Evolutionary conservation across 1,140 invertebrate species (phyloP).

Genomic region (Geopemphigus sp.): DNA sequence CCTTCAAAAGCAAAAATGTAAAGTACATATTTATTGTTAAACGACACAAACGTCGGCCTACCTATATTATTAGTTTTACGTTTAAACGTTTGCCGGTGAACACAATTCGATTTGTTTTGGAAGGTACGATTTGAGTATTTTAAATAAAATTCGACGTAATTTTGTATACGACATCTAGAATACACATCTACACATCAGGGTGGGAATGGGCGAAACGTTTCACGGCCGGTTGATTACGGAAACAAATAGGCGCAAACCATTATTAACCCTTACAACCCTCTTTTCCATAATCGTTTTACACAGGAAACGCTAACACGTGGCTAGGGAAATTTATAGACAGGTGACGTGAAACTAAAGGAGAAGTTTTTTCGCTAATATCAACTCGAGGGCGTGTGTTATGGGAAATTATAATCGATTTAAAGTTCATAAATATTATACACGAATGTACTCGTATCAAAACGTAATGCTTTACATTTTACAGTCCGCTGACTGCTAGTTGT

Average conservation of each 20-base stretch:
- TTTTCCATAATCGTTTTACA: conserved; percentile 42
- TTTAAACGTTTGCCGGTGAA: too few species aligned
- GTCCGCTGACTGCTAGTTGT: too few species aligned
- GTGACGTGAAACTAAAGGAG: conserved; percentile 33
- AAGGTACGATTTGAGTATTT: too few species aligned
- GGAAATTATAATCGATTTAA: conserved; percentile 25
- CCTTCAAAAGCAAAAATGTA: too few species aligned
- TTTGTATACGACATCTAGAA: conserved; percentile 15
- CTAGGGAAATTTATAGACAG: conserved; percentile 46
- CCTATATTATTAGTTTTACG: too few species aligned
- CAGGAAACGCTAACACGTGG: conserved; percentile 46
- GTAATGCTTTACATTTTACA: too few species aligned
- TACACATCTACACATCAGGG: conserved; percentile 20
- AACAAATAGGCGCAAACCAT: conserved; percentile 26
- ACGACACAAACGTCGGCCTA: too few species aligned
- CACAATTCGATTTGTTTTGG: too few species aligned
- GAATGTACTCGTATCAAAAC: background rate
- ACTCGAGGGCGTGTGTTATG: conserved; percentile 22
- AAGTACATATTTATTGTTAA: too few species aligned
- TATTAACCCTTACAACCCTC: conserved; percentile 36
- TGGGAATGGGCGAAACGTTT: conserved; percentile 43
- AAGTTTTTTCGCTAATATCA: conserved; percentile 8
- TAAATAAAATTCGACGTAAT: too few species aligned
- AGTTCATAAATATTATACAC: background rate
- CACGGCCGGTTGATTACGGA: conserved; percentile 47